Evolutionary conservation across 2,888 invertebrate genomes (phyloP), one percentile per base, ranked within the genome.

Genomic region (Campopleginae sp.): DNA sequence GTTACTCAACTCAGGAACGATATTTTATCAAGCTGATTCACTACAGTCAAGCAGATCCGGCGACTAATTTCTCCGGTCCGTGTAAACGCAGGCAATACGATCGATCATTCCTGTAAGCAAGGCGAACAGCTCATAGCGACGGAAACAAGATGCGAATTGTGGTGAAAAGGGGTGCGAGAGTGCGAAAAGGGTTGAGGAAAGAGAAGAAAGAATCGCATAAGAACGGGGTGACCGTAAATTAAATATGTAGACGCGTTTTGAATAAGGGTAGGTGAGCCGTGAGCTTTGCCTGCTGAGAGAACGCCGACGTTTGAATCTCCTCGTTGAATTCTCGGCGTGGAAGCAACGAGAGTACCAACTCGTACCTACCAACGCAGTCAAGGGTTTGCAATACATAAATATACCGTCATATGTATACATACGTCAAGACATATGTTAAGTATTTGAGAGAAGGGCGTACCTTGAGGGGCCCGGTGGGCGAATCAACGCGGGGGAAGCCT

Each of bases 141-240:
- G 44, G 27, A 84, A 80, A 70, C 80, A 38, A 84, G 80, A 84
- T 38, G 44, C 48, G 27, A 65, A 66, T 42, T 54, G 63, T 84
- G 70, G 75, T 48, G 61, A 76, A 76, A 38, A 70, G 33, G 10
- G 2, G 48, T 38, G 46, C 31, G 10, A 19, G 23, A 31, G 42
- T 23, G 42, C 23, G 12, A 7, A 72, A 68, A 51, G 54, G 54
- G 14, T 44, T 17, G 51, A 23, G 33, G 23, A 10, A 58, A 42
- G 12, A 33, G 68, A 51, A 14, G 44, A 42, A 44, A 42, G 68
- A n/a, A 23, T 7, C 42, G n/a, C 8, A 31, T 17, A 19, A 44
- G 66, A 68, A 44, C 63, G 76, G 66, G 76, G 66, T 78, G 83
- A 83, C 70, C 80, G 72, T 82, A 84, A 84, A 86, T 86, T 84